Conservation (phyloP, 2,113 vertebrate genomes). For the Grallaria varia region DNA sequence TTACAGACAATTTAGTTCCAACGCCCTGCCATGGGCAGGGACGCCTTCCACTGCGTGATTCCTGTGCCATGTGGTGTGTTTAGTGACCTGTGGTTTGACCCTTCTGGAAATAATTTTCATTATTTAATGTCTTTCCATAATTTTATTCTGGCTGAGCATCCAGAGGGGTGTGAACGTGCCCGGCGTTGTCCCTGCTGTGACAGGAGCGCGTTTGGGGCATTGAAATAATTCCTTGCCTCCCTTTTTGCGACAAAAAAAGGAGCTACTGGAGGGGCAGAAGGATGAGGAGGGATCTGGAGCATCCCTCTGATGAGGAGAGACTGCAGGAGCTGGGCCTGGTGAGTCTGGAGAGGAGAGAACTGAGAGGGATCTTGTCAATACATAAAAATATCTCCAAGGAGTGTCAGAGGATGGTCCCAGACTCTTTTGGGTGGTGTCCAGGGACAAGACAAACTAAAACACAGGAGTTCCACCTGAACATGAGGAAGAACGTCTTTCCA, state of each 20-base stretch:
- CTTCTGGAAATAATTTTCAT: not conserved
- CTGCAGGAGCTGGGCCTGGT: not conserved
- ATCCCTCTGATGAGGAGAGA: not conserved
- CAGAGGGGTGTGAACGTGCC: not conserved
- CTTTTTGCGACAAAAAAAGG: not conserved
- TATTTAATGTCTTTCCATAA: not conserved
- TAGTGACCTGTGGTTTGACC: not conserved
- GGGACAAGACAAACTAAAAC: not conserved
- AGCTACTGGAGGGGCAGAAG: not conserved
- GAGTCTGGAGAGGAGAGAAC: not conserved
- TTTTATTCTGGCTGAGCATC: not conserved
- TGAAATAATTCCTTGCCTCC: not conserved
- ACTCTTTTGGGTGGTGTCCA: not conserved
- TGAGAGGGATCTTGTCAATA: not conserved
- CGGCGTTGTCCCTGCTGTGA: not conserved
- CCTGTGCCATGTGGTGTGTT: not conserved
- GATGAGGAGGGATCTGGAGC: not conserved
- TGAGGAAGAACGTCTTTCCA: not conserved
- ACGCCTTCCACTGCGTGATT: not conserved
- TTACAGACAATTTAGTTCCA: not conserved
- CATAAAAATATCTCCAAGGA: not conserved
- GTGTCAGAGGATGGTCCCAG: not conserved
- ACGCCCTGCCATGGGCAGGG: too few species aligned
- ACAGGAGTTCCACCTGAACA: not conserved
- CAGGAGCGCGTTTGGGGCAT: fast-evolving